A percentile compares a stretch with the other conserved stretches of the same genome.
Conservation (phyloP, 2,888 invertebrate species). For the Dicycla oo region DNA sequence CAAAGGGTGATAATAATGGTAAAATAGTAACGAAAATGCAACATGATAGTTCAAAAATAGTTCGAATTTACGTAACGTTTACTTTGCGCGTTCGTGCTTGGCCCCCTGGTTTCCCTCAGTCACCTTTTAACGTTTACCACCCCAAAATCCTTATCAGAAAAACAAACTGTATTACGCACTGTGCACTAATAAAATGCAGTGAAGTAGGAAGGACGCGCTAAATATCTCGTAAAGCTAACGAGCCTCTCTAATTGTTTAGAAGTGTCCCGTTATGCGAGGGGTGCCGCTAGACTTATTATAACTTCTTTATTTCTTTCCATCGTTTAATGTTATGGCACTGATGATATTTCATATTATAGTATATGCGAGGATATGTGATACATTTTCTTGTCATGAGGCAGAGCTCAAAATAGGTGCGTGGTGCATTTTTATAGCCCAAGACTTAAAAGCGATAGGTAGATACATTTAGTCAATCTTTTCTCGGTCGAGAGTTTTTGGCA, state of each 20-base stretch:
- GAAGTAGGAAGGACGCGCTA: conserved; percentile 72
- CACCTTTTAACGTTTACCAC: neutral
- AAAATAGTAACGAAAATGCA: neutral
- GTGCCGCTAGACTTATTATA: conserved; percentile 72
- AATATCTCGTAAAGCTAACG: conserved; percentile 84
- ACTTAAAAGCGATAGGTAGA: no score
- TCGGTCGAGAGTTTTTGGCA: neutral
- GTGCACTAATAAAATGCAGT: conserved; percentile 77
- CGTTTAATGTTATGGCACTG: conserved; percentile 83
- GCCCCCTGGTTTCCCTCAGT: neutral
- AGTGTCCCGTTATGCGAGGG: conserved; percentile 79
- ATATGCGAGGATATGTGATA: conserved; percentile 48
- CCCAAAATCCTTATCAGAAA: conserved; percentile 38
- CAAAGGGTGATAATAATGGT: neutral
- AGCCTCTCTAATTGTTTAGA: conserved; percentile 88
- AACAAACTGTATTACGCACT: conserved; percentile 48
- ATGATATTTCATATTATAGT: conserved; percentile 82
- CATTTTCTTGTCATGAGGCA: neutral
- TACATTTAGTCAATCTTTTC: neutral
- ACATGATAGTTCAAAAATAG: neutral
- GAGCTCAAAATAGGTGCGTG: neutral
- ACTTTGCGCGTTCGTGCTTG: neutral
- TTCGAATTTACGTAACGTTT: neutral
- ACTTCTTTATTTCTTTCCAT: conserved; percentile 82
- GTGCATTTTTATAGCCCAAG: no score